Conservation (phyloP, 1,140 invertebrate species). For the Heterodera carotae region DNA sequence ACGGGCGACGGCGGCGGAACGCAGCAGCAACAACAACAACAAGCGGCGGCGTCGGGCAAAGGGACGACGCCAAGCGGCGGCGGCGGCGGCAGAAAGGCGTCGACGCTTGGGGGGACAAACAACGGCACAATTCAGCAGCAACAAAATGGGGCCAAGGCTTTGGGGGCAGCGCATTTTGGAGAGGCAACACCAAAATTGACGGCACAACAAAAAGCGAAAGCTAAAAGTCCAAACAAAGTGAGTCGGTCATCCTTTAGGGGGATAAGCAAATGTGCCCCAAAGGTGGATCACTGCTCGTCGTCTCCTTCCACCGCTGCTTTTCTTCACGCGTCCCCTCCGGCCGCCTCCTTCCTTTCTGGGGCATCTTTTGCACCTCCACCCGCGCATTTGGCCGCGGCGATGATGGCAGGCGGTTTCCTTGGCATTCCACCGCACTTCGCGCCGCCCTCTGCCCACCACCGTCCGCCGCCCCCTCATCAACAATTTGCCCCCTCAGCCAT, state of each 20-base stretch:
- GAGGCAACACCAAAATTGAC: not conserved
- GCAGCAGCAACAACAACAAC: not conserved
- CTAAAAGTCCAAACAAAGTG: constrained; percentile 26
- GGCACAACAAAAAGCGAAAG: not conserved
- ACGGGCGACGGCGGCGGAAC: not conserved
- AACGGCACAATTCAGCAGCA: not conserved
- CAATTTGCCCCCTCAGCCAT: not conserved
- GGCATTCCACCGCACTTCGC: no score
- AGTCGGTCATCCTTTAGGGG: no score
- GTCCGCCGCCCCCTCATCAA: constrained; percentile 1
- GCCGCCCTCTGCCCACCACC: not conserved
- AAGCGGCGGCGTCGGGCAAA: not conserved
- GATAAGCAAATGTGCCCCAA: not conserved
- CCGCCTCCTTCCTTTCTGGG: not conserved
- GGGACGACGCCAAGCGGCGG: not conserved
- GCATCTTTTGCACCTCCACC: not conserved
- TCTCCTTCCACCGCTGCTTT: not conserved
- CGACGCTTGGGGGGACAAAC: not conserved
- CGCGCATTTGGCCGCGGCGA: constrained; percentile 8
- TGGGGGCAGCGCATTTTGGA: not conserved
- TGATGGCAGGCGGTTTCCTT: not conserved
- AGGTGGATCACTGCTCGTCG: not conserved
- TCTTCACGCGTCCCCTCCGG: not conserved
- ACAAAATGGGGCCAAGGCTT: not conserved
- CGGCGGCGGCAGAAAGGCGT: not conserved